Evolutionary conservation across 2,888 invertebrate species (phyloP).

Genomic region (Tridacna crocea): DNA sequence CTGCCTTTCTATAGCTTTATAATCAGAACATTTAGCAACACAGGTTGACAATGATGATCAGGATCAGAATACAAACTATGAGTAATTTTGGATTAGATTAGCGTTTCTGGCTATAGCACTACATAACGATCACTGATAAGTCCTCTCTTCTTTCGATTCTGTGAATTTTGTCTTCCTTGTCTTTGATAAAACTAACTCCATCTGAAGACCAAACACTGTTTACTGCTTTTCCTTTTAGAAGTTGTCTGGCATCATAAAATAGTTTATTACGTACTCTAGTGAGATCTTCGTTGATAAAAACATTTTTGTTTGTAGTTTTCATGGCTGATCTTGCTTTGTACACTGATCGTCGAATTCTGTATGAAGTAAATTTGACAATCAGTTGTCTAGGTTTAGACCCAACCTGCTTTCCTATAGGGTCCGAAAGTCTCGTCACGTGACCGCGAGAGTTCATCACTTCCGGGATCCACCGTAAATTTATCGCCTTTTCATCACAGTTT

Average conservation of each 20-base stretch:
- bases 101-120: too few species aligned
- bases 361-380: not conserved
- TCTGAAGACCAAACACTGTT: not conserved
- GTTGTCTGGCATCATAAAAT: not conserved
- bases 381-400: not conserved
- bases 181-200: not conserved
- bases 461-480: too few species aligned
- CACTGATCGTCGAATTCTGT: not conserved
- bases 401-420: not conserved
- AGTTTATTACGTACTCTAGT: not conserved
- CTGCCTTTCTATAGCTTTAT: too few species aligned
- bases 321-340: not conserved
- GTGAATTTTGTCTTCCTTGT: not conserved
- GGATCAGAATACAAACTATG: too few species aligned
- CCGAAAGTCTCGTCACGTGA: too few species aligned
- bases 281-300: not conserved
- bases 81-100: too few species aligned
- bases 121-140: too few species aligned
- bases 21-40: too few species aligned
- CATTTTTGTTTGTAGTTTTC: not conserved
- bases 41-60: too few species aligned
- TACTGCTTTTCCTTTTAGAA: not conserved
- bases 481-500: too few species aligned
- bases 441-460: too few species aligned
- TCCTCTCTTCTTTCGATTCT: not conserved